Percentiles rank a stretch among this genome's conserved stretches.
These are phyloP conservation scores for Muntiacus muntjak DNA, from an alignment of 2,113 vertebrate genomes.

Conservation along the genomic window DNA sequence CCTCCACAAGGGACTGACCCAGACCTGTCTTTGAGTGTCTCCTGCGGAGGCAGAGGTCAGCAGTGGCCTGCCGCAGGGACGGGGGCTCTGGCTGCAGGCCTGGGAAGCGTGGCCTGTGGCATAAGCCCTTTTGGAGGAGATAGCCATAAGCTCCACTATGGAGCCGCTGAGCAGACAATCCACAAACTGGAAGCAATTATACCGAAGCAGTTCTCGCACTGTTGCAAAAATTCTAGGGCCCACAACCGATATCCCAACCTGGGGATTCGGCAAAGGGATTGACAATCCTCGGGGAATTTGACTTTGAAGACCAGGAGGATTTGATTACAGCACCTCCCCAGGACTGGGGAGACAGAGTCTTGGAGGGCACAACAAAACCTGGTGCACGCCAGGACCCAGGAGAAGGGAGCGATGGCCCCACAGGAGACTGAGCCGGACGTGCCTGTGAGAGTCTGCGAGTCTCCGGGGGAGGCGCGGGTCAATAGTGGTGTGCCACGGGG, in stretches of 20 bases:
- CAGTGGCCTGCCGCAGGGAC: fast-evolving
- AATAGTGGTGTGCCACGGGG: background rate
- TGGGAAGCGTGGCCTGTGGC: background rate
- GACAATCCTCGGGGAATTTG: background rate
- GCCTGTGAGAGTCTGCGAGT: background rate
- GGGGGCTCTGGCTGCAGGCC: background rate
- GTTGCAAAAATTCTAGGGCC: background rate
- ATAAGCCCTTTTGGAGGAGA: background rate
- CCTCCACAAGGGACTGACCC: background rate
- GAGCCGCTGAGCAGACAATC: fast-evolving
- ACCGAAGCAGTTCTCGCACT: background rate
- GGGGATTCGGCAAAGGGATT: background rate
- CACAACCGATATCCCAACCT: background rate
- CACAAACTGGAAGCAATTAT: background rate
- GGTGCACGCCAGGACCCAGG: background rate
- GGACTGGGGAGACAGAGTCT: background rate
- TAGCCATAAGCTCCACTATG: background rate
- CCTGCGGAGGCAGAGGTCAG: fast-evolving
- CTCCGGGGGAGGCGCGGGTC: fast-evolving
- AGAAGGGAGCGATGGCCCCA: background rate
- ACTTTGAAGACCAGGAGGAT: background rate
- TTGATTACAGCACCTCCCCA: background rate
- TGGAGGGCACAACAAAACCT: background rate
- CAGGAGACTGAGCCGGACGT: background rate
- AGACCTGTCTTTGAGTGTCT: background rate